Conservation (phyloP, 2,888 invertebrate genomes). For the Lobophora halterata region DNA sequence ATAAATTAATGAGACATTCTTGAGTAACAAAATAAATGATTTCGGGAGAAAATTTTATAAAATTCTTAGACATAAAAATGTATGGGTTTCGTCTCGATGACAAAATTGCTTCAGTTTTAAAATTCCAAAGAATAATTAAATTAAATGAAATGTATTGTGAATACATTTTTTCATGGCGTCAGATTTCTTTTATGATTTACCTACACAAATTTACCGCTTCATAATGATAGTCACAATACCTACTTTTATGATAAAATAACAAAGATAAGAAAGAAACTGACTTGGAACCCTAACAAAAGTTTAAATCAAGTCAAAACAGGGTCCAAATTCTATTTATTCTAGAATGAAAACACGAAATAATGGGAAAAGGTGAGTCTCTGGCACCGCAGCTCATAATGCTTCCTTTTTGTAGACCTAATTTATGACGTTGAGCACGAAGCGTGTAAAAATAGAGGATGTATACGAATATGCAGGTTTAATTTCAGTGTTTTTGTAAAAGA, state of each 20-base stretch:
- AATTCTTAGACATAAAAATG: conserved; percentile 23
- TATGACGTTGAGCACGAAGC: conserved; percentile 63
- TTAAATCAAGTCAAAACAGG: conserved; percentile 32
- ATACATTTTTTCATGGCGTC: too few relatives aligned
- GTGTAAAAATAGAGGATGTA: conserved; percentile 60
- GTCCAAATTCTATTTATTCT: conserved; percentile 45
- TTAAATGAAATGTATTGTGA: too few relatives aligned
- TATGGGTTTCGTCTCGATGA: conserved; percentile 18
- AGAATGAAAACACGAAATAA: conserved; percentile 53
- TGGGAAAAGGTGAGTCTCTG: conserved; percentile 57
- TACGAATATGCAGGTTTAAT: conserved; percentile 71
- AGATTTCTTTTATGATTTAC: too few relatives aligned
- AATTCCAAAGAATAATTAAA: too few relatives aligned
- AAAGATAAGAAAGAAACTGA: too few relatives aligned
- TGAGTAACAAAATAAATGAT: conserved; percentile 37
- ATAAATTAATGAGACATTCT: conserved; percentile 49
- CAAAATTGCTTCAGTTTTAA: conserved; percentile 17
- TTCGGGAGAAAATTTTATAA: conserved; percentile 34
- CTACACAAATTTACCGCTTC: too few relatives aligned
- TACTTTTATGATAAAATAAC: too few relatives aligned
- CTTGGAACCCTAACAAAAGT: background rate
- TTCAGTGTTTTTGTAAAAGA: conserved; percentile 63
- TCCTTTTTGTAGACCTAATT: conserved; percentile 69
- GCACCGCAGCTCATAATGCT: conserved; percentile 58
- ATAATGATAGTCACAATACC: too few relatives aligned